Conservation (phyloP, 2,888 invertebrate species). For the Lobophora halterata region DNA sequence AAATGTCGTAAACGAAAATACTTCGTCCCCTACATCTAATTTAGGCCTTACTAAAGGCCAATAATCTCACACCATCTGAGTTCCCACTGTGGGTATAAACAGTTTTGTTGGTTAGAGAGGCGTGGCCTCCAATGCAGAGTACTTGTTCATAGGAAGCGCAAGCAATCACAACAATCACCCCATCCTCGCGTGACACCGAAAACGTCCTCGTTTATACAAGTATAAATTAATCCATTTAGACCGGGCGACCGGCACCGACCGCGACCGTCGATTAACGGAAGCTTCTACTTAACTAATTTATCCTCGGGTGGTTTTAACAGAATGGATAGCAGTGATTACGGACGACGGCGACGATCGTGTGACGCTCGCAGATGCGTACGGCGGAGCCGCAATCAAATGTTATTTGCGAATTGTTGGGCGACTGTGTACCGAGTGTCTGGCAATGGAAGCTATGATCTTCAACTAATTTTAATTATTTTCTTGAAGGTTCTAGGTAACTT, state of each 20-base stretch:
- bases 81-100: constrained; percentile 16
- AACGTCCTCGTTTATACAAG: constrained; percentile 78
- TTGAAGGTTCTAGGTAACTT: constrained; percentile 6
- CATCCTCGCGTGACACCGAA: constrained; percentile 80
- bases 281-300: constrained; percentile 82
- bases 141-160: constrained; percentile 75
- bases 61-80: constrained; percentile 38
- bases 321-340: constrained; percentile 82
- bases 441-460: constrained; percentile 9
- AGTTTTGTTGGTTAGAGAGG: constrained; percentile 31
- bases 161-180: constrained; percentile 80
- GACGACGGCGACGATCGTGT: constrained; percentile 60
- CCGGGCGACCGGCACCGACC: constrained; percentile 70
- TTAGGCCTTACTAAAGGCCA: constrained; percentile 36
- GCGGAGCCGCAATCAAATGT: constrained; percentile 46
- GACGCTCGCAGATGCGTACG: constrained; percentile 53
- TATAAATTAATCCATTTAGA: constrained; percentile 82
- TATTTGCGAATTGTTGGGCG: constrained; percentile 43
- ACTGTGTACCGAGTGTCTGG: constrained; percentile 25
- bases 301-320: constrained; percentile 81
- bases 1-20: constrained; percentile 21
- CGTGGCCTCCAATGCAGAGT: constrained; percentile 61
- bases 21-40: constrained; percentile 32
- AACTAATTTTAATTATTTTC: constrained; percentile 6
- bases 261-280: constrained; percentile 80